A percentile compares a stretch with the other conserved stretches of the same genome.
Evolutionary conservation across 1,140 invertebrate genomes (phyloP).

Genomic region (Pseudomyrmex cubaensis): DNA sequence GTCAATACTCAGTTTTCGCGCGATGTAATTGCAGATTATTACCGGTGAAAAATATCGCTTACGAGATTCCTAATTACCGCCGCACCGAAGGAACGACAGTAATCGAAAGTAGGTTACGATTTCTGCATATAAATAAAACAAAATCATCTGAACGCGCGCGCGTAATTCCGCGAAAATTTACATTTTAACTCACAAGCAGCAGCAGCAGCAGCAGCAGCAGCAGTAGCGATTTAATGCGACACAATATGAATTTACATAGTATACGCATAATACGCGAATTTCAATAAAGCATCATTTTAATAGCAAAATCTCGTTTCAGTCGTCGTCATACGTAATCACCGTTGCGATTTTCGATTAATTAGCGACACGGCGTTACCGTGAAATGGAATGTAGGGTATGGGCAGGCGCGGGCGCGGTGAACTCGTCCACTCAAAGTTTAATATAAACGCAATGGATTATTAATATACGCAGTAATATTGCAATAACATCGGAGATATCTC

Average conservation of each 20-base stretch:
- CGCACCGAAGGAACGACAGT: constrained; percentile 7
- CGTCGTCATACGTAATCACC: constrained; percentile 53
- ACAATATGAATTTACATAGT: constrained; percentile 60
- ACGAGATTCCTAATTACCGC: constrained; percentile 7
- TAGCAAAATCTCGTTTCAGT: constrained; percentile 49
- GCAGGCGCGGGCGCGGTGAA: not conserved
- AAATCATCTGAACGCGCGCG: constrained; percentile 34
- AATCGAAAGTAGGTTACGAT: constrained; percentile 53
- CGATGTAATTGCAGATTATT: constrained; percentile 26
- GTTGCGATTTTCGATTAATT: constrained; percentile 62
- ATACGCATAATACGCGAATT: constrained; percentile 55
- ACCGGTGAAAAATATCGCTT: constrained; percentile 14
- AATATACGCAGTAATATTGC: constrained; percentile 49
- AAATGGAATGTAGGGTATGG: constrained; percentile 45
- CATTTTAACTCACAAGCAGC: constrained; percentile 54
- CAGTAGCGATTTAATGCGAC: constrained; percentile 53
- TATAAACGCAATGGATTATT: constrained; percentile 61
- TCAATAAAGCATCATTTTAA: constrained; percentile 62
- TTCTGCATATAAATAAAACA: constrained; percentile 42
- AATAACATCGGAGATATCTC: constrained; percentile 24
- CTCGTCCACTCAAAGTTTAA: constrained; percentile 46
- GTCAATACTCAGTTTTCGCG: not conserved
- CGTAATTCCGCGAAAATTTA: constrained; percentile 40
- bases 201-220: constrained; percentile 47
- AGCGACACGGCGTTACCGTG: constrained; percentile 33